Conservation (phyloP, 1,140 invertebrate genomes). For the Polyergus mexicanus region DNA sequence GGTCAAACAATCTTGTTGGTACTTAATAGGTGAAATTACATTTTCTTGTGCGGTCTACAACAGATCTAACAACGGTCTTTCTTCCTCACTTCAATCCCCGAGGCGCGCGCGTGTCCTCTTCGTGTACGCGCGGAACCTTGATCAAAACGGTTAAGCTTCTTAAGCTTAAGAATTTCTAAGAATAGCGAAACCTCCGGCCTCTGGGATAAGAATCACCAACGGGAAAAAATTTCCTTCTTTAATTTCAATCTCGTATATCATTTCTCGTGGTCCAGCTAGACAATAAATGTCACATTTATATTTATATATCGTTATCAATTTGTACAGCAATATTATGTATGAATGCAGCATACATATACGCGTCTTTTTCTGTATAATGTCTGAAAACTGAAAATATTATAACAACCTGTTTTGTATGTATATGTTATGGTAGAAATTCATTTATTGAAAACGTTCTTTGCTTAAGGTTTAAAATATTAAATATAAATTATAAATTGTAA, state of each 20-base stretch:
- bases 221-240: not conserved
- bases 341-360: not conserved
- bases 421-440: not conserved
- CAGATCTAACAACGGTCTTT: slow-evolving; percentile 63
- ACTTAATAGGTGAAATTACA: slow-evolving; percentile 73
- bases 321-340: not conserved
- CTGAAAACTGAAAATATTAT: not conserved
- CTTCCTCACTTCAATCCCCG: not conserved
- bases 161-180: slow-evolving; percentile 48
- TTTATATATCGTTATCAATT: not conserved
- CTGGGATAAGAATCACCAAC: not conserved
- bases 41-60: slow-evolving; percentile 65
- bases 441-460: not conserved
- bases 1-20: slow-evolving; percentile 69
- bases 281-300: slow-evolving; percentile 33
- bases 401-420: not conserved
- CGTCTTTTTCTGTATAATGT: not conserved
- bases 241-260: not conserved
- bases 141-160: slow-evolving; percentile 57
- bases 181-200: slow-evolving; percentile 1
- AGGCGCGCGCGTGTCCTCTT: slow-evolving; percentile 3
- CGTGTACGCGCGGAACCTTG: slow-evolving; percentile 42
- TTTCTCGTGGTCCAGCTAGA: not conserved
- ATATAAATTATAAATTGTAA: not conserved
- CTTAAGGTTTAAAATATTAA: not conserved